phyloP scores from a whole-genome alignment of 2,888 invertebrate species.

The Cremastinae sp. region DNA sequence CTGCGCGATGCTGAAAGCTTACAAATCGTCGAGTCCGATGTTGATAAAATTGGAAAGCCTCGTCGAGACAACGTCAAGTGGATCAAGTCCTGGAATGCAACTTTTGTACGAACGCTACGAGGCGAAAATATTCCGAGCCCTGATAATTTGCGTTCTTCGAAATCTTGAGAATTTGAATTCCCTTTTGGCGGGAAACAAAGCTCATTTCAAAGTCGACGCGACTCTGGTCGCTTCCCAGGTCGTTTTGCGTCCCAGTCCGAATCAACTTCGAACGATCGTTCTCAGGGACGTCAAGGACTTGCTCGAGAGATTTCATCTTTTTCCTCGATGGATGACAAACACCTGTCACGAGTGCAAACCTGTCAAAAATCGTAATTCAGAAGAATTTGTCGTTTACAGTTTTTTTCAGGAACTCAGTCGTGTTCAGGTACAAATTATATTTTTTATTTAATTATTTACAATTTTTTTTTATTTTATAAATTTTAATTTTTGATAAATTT shows the following conservation, averaged over 20 bases:
- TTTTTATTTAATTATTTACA: not conserved
- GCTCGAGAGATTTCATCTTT: slow-evolving; percentile 87
- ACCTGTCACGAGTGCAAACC: slow-evolving; percentile 89
- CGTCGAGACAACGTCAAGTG: slow-evolving; percentile 89
- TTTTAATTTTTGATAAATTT: too few species aligned
- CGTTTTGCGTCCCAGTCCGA: slow-evolving; percentile 87
- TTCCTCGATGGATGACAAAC: slow-evolving; percentile 92
- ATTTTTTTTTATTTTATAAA: slow-evolving; percentile 82
- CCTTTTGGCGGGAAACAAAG: slow-evolving; percentile 81
- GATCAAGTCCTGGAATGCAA: slow-evolving; percentile 87
- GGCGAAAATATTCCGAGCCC: slow-evolving; percentile 86
- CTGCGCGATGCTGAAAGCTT: slow-evolving; percentile 86
- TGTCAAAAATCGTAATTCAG: slow-evolving; percentile 83
- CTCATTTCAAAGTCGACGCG: slow-evolving; percentile 91
- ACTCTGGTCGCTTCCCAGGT: slow-evolving; percentile 88
- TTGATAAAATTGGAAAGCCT: slow-evolving; percentile 92
- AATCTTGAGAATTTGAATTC: slow-evolving; percentile 88
- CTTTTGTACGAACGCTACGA: slow-evolving; percentile 92
- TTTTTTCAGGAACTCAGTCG: slow-evolving; percentile 88
- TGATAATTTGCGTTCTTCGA: slow-evolving; percentile 81
- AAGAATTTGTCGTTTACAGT: slow-evolving; percentile 85
- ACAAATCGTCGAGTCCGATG: slow-evolving; percentile 90
- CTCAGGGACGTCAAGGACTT: slow-evolving; percentile 89
- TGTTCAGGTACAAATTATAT: slow-evolving; percentile 81
- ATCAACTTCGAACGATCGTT: slow-evolving; percentile 90